Conservation (phyloP, 2,888 invertebrate species). For the Cerastoderma edule region DNA sequence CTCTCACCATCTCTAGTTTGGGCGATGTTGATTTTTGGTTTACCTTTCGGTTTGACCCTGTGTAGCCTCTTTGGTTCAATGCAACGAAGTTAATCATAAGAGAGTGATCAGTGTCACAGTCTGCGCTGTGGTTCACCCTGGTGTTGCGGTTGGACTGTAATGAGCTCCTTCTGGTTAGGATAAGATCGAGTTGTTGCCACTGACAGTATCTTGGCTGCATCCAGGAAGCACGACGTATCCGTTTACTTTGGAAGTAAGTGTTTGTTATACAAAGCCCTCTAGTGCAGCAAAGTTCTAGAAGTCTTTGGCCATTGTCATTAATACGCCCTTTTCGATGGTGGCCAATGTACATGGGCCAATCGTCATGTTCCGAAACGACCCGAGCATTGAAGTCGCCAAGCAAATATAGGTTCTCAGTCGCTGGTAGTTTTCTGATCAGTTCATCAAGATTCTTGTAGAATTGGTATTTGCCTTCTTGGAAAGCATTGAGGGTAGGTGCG, state of each 20-base stretch:
- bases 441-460: no score
- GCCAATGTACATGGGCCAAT: no score
- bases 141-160: neutral
- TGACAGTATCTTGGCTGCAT: neutral
- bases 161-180: neutral
- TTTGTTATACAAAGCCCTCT: no score
- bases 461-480: no score
- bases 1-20: neutral
- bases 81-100: neutral
- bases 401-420: no score
- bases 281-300: neutral
- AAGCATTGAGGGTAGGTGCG: neutral
- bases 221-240: neutral
- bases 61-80: neutral
- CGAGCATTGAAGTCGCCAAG: no score
- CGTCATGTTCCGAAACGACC: no score
- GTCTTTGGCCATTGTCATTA: neutral
- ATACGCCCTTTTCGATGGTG: neutral
- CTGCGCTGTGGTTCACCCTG: neutral
- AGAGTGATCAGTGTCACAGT: conserved; percentile 3
- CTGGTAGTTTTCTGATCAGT: no score
- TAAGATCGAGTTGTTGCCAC: no score
- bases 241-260: neutral
- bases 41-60: neutral
- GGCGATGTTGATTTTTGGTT: conserved; percentile 1